These are phyloP conservation scores for Euzophera pinguis DNA, from an alignment of 2,888 invertebrate genomes.

Conservation along the genomic window DNA sequence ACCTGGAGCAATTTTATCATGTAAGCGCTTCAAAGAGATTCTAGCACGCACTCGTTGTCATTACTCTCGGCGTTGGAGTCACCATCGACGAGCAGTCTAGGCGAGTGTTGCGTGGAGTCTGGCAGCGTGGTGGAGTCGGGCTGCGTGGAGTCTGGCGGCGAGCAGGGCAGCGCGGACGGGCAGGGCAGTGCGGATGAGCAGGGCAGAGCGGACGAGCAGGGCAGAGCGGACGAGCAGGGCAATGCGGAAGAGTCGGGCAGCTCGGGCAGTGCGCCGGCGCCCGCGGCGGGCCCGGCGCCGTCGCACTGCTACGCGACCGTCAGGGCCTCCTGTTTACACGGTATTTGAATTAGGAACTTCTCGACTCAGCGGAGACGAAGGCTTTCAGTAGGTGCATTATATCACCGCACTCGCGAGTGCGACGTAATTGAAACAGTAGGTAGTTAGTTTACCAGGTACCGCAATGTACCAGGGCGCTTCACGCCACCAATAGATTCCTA, in stretches of 20 bases:
- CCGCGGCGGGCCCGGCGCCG: conserved; percentile 45
- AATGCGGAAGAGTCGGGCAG: conserved; percentile 12
- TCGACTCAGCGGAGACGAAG: too few species aligned
- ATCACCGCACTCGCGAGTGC: too few species aligned
- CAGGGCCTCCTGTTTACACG: conserved; percentile 43
- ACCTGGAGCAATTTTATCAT: not conserved
- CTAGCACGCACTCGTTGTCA: conserved; percentile 4
- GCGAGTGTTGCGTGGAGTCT: conserved; percentile 28
- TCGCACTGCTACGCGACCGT: conserved; percentile 58
- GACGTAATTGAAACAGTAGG: too few species aligned
- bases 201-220: not conserved
- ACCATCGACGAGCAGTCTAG: conserved; percentile 19
- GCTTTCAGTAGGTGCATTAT: too few species aligned
- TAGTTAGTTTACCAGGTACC: too few species aligned
- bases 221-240: conserved; percentile 14
- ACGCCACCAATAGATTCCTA: too few species aligned
- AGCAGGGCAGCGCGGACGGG: not conserved
- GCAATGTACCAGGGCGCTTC: too few species aligned
- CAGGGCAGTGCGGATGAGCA: not conserved
- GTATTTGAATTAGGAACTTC: too few species aligned
- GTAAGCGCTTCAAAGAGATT: not conserved
- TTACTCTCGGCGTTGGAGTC: conserved; percentile 13
- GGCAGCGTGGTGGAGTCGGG: conserved; percentile 10
- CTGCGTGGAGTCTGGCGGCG: not conserved
- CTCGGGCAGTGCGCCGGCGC: conserved; percentile 29